Evolutionary conservation across 2,113 vertebrate genomes (phyloP), one percentile per base, ranked within the genome.

Genomic region (Pseudonaja textilis): DNA sequence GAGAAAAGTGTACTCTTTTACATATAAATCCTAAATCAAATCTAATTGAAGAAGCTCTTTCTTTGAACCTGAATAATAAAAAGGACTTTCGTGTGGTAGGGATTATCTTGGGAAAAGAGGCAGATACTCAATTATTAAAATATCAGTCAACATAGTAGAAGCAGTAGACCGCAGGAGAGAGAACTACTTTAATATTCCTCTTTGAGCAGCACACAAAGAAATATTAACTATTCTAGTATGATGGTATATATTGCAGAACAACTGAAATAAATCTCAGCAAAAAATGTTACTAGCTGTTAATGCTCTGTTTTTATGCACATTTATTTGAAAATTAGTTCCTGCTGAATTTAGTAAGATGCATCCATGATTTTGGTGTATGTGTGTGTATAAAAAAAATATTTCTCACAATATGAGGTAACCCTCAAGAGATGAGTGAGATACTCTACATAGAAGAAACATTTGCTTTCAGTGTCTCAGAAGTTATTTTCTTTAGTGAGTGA

Each of bases 101-200:
- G 14, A 23, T 88, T 88, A 39, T 39, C 52, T 87, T 90, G 85
- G 87, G 85, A n/a, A 92, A 61, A 85, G n/a, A 87, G 87, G 86
- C 20, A 45, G 39, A 74, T 47, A 64, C 47, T 92, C 54, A 92
- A 42, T 85, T 85, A 91, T 86, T 55, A 61, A 74, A 91, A 91
- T 85, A 91, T 81, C 89, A 91, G 89, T 74, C 25, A 93, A 57
- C 26, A 20, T 56, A 47, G 85, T 47, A 61, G 54, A 92, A 16
- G 85, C 57, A 90, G 50, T 23, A 90, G 85, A 91, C 25, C 34
- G 81, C 85, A 92, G 89, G 90, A 93, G 52, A 91, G 50, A 90
- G 59, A 85, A 91, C 12, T 89, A 11, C 42, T 91, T 91, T 91
- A 93, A 85, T 88, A 94, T 89, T 94, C 64, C 4, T 86, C 86